phyloP scores from a whole-genome alignment of 2,797 vertebrate species.

The Intellagama lesueurii region DNA sequence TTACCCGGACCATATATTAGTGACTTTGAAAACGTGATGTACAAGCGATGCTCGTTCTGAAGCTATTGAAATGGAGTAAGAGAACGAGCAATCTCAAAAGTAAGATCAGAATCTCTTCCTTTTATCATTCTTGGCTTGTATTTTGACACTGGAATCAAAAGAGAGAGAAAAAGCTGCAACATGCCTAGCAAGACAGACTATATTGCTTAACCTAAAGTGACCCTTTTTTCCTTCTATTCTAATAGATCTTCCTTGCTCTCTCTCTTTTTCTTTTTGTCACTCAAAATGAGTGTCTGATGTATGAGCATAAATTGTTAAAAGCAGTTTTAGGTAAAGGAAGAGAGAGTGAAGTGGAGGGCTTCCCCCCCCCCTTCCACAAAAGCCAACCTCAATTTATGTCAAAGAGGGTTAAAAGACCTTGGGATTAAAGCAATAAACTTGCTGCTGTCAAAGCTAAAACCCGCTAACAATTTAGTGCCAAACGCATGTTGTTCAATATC shows the following conservation, averaged over 20 bases:
- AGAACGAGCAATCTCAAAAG: not conserved
- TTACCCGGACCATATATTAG: not conserved
- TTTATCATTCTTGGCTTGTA: constrained; percentile 61
- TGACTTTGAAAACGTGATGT: not conserved
- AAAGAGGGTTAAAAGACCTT: constrained; percentile 95
- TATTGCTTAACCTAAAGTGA: constrained; percentile 78
- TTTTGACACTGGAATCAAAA: constrained; percentile 60
- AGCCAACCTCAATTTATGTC: constrained; percentile 99
- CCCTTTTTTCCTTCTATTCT: constrained; percentile 78
- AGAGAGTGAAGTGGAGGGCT: constrained; percentile 84
- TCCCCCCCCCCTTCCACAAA: constrained; percentile 75
- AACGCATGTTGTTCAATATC: constrained; percentile 95
- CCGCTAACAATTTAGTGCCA: constrained; percentile 96
- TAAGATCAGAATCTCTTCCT: constrained; percentile 15
- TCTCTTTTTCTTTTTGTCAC: constrained; percentile 82
- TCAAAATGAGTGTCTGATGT: constrained; percentile 86
- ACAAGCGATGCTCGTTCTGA: not conserved
- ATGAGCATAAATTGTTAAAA: constrained; percentile 88
- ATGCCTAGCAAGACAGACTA: constrained; percentile 71
- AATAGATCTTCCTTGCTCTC: constrained; percentile 79
- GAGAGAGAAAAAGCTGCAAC: constrained; percentile 68
- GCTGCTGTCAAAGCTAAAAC: constrained; percentile 95
- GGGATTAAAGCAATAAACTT: constrained; percentile 98
- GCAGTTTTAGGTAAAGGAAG: constrained; percentile 90
- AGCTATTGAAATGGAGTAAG: not conserved